Evolutionary conservation across 2,888 invertebrate species (phyloP).

Genomic region (Acleris laterana): DNA sequence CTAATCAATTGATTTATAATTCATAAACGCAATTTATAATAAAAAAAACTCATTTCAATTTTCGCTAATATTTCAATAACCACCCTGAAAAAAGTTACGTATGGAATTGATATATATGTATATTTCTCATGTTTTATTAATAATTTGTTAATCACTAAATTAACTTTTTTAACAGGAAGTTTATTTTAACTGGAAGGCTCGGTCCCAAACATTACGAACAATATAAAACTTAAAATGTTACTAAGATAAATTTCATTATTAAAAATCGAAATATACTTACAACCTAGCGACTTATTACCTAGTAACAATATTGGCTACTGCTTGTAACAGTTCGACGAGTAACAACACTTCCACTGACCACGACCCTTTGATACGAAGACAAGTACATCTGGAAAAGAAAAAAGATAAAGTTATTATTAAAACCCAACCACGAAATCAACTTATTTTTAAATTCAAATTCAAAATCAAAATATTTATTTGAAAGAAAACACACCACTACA

Average conservation of each 20-base stretch:
- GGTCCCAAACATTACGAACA: constrained; percentile 13
- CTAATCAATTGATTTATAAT: constrained; percentile 53
- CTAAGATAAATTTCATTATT: constrained; percentile 30
- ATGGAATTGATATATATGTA: no score
- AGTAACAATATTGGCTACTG: constrained; percentile 48
- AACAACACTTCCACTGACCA: constrained; percentile 17
- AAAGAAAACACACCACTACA: no score
- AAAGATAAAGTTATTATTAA: background rate
- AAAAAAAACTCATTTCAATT: constrained; percentile 40
- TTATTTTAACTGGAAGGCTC: background rate
- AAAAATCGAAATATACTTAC: constrained; percentile 36
- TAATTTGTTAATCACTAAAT: no score
- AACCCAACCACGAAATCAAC: no score
- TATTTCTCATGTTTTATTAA: no score
- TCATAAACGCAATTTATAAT: constrained; percentile 38
- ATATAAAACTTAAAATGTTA: constrained; percentile 25
- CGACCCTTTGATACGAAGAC: constrained; percentile 24
- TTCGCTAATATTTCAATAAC: constrained; percentile 8
- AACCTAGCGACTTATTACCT: constrained; percentile 32
- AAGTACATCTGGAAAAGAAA: constrained; percentile 21
- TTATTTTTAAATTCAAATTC: no score
- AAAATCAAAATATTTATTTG: no score
- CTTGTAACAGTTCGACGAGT: constrained; percentile 31
- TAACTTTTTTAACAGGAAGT: no score
- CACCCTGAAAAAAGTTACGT: no score